Evolutionary conservation across 2,797 vertebrate species (phyloP).

Genomic region (Stomatorhinus walkeri): DNA sequence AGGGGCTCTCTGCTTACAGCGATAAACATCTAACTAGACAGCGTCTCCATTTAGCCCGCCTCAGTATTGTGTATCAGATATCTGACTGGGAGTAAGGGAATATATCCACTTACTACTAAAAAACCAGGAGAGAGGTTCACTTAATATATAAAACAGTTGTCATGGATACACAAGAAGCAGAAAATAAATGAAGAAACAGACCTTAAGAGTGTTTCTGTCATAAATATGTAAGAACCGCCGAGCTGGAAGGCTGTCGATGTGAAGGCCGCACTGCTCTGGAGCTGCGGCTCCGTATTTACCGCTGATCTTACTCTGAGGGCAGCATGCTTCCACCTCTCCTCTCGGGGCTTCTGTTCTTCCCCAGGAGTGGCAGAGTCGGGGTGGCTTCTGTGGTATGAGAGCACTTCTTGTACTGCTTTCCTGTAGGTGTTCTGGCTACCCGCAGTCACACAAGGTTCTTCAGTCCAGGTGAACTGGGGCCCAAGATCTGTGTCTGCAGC

Average conservation of each 20-base stretch:
- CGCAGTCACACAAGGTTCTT: not conserved
- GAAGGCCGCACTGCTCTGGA: not conserved
- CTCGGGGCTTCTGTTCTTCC: not conserved
- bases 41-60: not conserved
- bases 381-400: not conserved
- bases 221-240: not conserved
- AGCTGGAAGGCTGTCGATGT: not conserved
- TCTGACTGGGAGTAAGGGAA: not conserved
- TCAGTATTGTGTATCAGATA: not conserved
- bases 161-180: not conserved
- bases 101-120: not conserved
- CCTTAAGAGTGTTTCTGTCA: not conserved
- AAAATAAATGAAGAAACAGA: slow-evolving; percentile 2
- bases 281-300: not conserved
- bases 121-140: not conserved
- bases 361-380: not conserved
- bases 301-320: not conserved
- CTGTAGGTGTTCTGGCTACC: not conserved
- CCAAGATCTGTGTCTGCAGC: not conserved
- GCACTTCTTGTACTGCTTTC: not conserved
- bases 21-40: not conserved
- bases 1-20: not conserved
- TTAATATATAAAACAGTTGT: slow-evolving; percentile 4
- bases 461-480: not conserved
- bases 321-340: not conserved